Evolutionary conservation across 2,113 vertebrate genomes (phyloP).

Genomic region (Oncorhynchus kisutch): DNA sequence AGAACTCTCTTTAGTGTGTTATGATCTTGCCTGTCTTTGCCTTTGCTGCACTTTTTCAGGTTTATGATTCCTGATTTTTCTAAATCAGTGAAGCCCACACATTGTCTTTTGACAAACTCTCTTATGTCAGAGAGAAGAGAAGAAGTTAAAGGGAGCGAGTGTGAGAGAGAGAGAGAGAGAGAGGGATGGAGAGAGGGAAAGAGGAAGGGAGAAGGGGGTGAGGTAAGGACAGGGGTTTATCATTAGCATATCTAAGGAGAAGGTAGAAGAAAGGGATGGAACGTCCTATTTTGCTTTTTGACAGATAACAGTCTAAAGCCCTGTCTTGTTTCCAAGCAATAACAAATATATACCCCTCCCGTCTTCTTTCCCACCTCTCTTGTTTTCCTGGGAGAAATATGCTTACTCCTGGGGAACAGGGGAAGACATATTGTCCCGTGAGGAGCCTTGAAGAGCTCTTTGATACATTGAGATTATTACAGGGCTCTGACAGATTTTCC

Average conservation of each 20-base stretch:
- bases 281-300: neutral
- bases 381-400: slow-evolving; percentile 30
- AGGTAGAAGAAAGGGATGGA: slow-evolving; percentile 13
- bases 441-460: slow-evolving; percentile 49
- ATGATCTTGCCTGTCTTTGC: too few species aligned
- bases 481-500: slow-evolving; percentile 70
- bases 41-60: too few species aligned
- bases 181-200: neutral
- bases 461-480: slow-evolving; percentile 75
- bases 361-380: slow-evolving; percentile 12
- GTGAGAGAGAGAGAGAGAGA: too few species aligned
- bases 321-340: slow-evolving; percentile 33
- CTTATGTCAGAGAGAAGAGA: too few species aligned
- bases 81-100: too few species aligned
- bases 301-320: slow-evolving; percentile 29
- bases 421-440: slow-evolving; percentile 64
- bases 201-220: neutral
- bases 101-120: too few species aligned
- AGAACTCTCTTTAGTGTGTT: too few species aligned
- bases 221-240: neutral
- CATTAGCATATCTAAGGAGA: slow-evolving; percentile 45
- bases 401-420: slow-evolving; percentile 16
- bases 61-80: too few species aligned
- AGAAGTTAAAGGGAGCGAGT: too few species aligned
- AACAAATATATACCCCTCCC: neutral